These are phyloP conservation scores for Zaprionus tsacasi DNA, from an alignment of 1,140 invertebrate genomes.

Conservation along the genomic window DNA sequence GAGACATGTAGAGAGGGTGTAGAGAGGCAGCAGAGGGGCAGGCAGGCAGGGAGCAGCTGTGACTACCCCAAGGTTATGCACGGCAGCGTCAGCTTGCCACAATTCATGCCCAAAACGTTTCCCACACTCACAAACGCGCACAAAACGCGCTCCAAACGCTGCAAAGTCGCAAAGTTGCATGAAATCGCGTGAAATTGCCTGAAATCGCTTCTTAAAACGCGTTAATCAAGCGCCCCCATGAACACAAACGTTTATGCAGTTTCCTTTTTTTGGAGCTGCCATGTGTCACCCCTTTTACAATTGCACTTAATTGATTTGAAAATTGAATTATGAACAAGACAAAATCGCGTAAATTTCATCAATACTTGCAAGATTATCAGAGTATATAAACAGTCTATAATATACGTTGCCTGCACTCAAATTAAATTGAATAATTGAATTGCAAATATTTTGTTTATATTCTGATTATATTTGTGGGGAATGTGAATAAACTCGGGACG, in stretches of 20 bases:
- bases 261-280: not conserved
- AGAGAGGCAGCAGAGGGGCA: too few species aligned
- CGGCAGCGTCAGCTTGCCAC: not conserved
- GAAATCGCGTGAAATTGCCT: not conserved
- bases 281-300: not conserved
- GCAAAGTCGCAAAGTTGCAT: not conserved
- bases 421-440: slow-evolving; percentile 33
- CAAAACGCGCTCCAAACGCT: not conserved
- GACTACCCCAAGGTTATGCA: not conserved
- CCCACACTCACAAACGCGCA: not conserved
- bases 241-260: not conserved
- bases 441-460: slow-evolving; percentile 18
- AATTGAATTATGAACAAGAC: slow-evolving; percentile 22
- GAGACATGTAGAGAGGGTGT: not conserved
- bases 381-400: not conserved
- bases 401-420: not conserved
- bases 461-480: not conserved
- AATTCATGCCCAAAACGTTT: not conserved
- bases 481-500: slow-evolving; percentile 36
- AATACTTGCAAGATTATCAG: not conserved
- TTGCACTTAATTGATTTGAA: slow-evolving; percentile 30
- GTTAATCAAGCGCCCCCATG: not conserved
- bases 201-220: not conserved
- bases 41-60: not conserved
- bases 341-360: slow-evolving; percentile 4